Evolutionary conservation across 2,113 vertebrate species (phyloP), one percentile per base, ranked within the genome.

Genomic region (Eurystomus gularis): DNA sequence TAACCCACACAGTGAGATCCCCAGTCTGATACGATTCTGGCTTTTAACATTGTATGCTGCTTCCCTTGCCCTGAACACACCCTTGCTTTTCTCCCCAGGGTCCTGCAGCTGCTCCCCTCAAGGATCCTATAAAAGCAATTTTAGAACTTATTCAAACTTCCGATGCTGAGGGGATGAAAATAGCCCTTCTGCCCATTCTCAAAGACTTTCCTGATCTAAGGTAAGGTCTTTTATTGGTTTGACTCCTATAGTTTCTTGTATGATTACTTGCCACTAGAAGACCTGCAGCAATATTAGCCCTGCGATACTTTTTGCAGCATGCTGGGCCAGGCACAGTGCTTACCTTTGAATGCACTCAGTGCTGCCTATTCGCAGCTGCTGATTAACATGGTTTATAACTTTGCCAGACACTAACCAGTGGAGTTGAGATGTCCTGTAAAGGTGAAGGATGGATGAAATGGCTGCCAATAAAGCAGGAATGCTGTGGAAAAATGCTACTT

Each of bases 141-240:
- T 69, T 96, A 93, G 95, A 65, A n/a, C 81, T 97, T 85, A 87
- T 94, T 93, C 77, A 93, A 85, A 37, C 93, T 85, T 87, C 94
- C 2, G 81, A 97, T 79, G 29, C 86, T 7, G 95, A 97, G n/a
- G 96, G 95, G 26, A 97, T 95, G 96, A 96, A 95, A 96, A 95
- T 97, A 94, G 88, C 96, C 37, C 94, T 97, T 76, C 58, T 96
- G 37, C 91, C 88, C 66, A 75, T 96, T 69, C 81, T 96, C 46
- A 72, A 46, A 72, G 91, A 96, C 26, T 94, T 95, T 89, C 96
- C 96, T 87, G 81, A 58, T 55, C 54, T 97, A 72, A 94, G 96
- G 96, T 97, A 94, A 94, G 72, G 17, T 23, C 31, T 91, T 88
- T 49, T 52, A 44, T 60, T 69, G 15, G 5, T 88, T 95, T 84